These are phyloP conservation scores for Antennarius maculatus DNA, from an alignment of 2,797 vertebrate species.

Conservation along the genomic window DNA sequence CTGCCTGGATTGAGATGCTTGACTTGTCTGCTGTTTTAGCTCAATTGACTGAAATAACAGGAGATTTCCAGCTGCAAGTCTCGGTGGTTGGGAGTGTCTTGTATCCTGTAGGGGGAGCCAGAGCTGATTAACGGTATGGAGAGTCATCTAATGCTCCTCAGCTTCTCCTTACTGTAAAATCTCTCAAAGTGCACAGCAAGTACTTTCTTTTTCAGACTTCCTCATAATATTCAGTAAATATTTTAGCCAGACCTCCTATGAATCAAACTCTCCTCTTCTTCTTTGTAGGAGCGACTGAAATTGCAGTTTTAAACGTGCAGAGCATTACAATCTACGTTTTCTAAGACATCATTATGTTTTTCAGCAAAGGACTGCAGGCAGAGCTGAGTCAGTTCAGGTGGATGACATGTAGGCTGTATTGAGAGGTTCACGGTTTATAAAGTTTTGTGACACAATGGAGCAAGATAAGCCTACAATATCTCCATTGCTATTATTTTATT, in stretches of 20 bases:
- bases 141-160: slow-evolving; percentile 23
- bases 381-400: slow-evolving; percentile 15
- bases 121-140: slow-evolving; percentile 46
- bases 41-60: slow-evolving; percentile 28
- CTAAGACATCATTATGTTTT: slow-evolving; percentile 3
- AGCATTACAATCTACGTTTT: slow-evolving; percentile 1
- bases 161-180: slow-evolving; percentile 28
- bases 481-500: slow-evolving; percentile 53
- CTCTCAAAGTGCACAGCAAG: slow-evolving; percentile 30
- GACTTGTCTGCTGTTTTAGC: slow-evolving; percentile 31
- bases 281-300: not conserved
- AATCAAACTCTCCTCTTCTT: slow-evolving; percentile 8
- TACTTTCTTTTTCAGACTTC: slow-evolving; percentile 9
- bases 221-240: not conserved
- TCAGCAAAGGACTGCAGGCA: slow-evolving; percentile 2
- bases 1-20: slow-evolving; percentile 1
- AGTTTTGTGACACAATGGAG: slow-evolving; percentile 42
- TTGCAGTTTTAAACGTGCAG: not conserved
- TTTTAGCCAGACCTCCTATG: slow-evolving; percentile 11
- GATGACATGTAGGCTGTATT: slow-evolving; percentile 19
- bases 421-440: slow-evolving; percentile 38
- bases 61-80: slow-evolving; percentile 39
- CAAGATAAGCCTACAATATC: slow-evolving; percentile 51
- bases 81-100: slow-evolving; percentile 16
- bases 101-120: slow-evolving; percentile 72